A percentile compares a stretch with the other conserved stretches of the same genome.
Conservation (phyloP, 2,113 vertebrate species). For the Rhizomys pruinosus region DNA sequence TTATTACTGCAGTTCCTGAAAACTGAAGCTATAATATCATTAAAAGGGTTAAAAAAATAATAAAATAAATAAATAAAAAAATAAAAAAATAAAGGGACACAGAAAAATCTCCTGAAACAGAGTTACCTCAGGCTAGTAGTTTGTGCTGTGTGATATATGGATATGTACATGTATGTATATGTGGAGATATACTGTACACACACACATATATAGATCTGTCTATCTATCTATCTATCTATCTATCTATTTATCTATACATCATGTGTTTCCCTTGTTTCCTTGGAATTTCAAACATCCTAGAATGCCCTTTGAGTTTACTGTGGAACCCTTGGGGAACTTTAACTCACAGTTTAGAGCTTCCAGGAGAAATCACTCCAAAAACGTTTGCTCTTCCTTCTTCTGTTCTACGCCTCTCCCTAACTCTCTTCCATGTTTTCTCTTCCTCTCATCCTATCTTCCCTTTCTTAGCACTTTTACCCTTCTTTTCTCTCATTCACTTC, state of each 20-base stretch:
- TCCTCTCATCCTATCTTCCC: neutral
- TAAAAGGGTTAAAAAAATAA: neutral
- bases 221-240: too few relatives aligned
- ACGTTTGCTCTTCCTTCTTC: neutral
- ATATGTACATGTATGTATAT: neutral
- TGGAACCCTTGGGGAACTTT: too few relatives aligned
- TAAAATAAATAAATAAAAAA: too few relatives aligned
- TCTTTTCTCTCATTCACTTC: neutral
- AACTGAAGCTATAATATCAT: neutral
- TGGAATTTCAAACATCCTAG: neutral
- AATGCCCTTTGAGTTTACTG: neutral
- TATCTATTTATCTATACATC: neutral
- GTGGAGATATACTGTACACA: neutral
- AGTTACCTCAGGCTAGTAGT: neutral
- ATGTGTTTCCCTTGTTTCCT: neutral
- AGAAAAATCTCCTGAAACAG: too few relatives aligned
- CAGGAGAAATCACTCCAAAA: neutral
- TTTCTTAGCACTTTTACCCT: too few relatives aligned
- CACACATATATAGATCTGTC: too few relatives aligned
- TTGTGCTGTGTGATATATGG: neutral
- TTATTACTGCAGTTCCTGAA: neutral
- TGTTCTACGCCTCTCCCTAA: neutral
- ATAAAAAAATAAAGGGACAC: too few relatives aligned
- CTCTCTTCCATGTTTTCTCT: neutral
- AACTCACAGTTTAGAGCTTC: neutral